phyloP scores from a whole-genome alignment of 2,797 vertebrate species.

The Gephyroberyx darwinii region DNA sequence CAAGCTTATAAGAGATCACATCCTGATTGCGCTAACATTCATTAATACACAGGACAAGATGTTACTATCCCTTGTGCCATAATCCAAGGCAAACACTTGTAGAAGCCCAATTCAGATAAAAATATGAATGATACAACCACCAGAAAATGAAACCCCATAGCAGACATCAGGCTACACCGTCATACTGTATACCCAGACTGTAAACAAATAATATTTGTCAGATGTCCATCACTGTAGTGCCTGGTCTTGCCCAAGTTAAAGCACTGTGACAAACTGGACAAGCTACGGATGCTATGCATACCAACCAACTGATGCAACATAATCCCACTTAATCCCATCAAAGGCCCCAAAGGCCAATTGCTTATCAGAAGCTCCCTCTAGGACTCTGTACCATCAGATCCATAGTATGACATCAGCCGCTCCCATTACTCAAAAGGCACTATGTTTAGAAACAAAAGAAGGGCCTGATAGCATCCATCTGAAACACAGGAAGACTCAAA shows the following conservation, averaged over 20 bases:
- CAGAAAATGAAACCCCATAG: no score
- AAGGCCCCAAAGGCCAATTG: conserved; percentile 23
- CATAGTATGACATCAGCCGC: conserved; percentile 25
- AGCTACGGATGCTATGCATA: conserved; percentile 19
- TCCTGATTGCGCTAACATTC: not conserved
- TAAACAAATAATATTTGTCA: not conserved
- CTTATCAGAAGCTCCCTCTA: conserved; percentile 15
- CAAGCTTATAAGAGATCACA: not conserved
- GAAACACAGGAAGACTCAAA: conserved; percentile 54
- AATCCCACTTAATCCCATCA: conserved; percentile 38
- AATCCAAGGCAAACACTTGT: no score
- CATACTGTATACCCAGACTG: no score
- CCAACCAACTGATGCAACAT: conserved; percentile 10
- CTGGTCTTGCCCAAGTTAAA: not conserved
- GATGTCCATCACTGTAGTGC: not conserved
- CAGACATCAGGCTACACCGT: no score
- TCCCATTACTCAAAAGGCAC: conserved; percentile 26
- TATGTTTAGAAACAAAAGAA: conserved; percentile 51
- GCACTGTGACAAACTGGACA: not conserved
- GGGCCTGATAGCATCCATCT: conserved; percentile 21
- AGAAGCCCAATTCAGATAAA: no score
- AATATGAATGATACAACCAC: no score
- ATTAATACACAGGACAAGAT: no score
- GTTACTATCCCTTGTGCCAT: not conserved
- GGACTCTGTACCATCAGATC: conserved; percentile 14